Evolutionary conservation across 92 coral and sea anemone species (phyloP).

Genomic region (Epizoanthus rinbou): DNA sequence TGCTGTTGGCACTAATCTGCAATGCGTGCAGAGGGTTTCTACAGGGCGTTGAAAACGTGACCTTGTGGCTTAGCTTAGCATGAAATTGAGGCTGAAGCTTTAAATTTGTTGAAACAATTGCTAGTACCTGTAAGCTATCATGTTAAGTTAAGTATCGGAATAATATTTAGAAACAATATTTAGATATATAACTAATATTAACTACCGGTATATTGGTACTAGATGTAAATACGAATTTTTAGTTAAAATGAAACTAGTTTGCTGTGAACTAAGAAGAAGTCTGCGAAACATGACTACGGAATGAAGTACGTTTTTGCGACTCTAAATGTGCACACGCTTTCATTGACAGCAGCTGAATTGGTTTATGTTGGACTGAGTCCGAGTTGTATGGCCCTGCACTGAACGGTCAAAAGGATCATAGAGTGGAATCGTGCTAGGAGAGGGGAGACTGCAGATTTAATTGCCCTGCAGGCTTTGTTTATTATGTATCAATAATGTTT

Average conservation of each 20-base stretch:
- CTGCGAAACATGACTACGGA: no score
- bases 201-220: no score
- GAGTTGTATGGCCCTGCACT: constrained; percentile 49
- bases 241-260: no score
- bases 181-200: no score
- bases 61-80: background rate
- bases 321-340: no score
- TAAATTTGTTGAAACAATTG: no score
- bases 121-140: no score
- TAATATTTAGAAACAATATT: no score
- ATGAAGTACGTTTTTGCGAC: no score
- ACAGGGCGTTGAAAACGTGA: background rate
- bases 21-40: background rate
- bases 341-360: constrained; percentile 48
- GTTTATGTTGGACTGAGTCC: constrained; percentile 33
- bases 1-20: background rate
- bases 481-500: constrained; percentile 48
- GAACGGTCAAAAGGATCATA: constrained; percentile 57
- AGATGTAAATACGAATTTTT: no score
- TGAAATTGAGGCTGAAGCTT: background rate
- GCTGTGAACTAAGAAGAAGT: no score
- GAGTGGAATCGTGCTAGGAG: constrained; percentile 58
- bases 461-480: constrained; percentile 51
- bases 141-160: no score
- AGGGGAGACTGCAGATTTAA: constrained; percentile 44